Conservation (phyloP, 1,140 invertebrate genomes). For the Calephelis nemesis region DNA sequence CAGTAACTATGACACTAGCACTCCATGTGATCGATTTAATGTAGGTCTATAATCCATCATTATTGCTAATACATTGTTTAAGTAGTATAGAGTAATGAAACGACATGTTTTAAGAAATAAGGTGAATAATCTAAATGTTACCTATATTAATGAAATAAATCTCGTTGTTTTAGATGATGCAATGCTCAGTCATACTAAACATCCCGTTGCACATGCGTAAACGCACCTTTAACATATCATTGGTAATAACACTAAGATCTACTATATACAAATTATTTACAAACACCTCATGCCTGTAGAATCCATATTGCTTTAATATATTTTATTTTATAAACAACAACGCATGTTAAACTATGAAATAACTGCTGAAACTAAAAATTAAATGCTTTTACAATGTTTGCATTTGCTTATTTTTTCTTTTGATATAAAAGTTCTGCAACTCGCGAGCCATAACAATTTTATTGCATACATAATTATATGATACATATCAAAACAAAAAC, state of each 20-base stretch:
- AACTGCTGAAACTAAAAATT: slow-evolving; percentile 32
- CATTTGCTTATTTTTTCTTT: slow-evolving; percentile 8
- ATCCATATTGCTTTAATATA: slow-evolving; percentile 41
- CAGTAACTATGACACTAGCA: too few relatives aligned
- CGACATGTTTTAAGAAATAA: slow-evolving; percentile 9
- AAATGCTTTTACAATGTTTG: slow-evolving; percentile 12
- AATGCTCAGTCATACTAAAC: slow-evolving; percentile 48
- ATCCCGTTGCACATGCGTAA: slow-evolving; percentile 41
- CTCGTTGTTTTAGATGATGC: slow-evolving; percentile 33
- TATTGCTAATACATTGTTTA: too few relatives aligned
- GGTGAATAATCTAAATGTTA: slow-evolving; percentile 20
- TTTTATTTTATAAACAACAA: slow-evolving; percentile 15
- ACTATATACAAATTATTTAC: slow-evolving; percentile 69
- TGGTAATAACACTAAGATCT: slow-evolving; percentile 61
- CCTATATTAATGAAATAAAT: slow-evolving; percentile 26
- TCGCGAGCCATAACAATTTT: slow-evolving; percentile 3
- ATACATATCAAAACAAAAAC: too few relatives aligned
- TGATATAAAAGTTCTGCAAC: background rate
- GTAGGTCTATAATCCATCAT: too few relatives aligned
- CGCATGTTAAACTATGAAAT: slow-evolving; percentile 29
- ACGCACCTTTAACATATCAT: slow-evolving; percentile 57
- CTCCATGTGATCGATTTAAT: too few relatives aligned
- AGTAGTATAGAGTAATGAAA: too few relatives aligned
- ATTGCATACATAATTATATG: too few relatives aligned
- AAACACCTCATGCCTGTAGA: slow-evolving; percentile 36